phyloP scores from a whole-genome alignment of 92 coral and sea anemone species.

The Epizoanthus stellaris region DNA sequence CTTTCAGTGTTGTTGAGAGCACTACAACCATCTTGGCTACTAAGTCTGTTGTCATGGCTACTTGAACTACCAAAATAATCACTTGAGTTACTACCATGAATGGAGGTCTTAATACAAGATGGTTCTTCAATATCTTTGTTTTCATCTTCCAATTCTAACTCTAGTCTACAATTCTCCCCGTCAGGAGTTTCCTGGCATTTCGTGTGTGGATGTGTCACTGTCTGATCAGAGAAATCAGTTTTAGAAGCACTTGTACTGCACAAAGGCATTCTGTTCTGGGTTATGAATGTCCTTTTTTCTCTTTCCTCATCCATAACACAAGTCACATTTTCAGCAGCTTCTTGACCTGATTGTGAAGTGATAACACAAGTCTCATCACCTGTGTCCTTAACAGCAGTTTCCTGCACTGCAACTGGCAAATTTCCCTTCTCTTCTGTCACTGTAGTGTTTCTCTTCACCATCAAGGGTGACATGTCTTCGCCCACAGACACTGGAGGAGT shows the following conservation, averaged over 20 bases:
- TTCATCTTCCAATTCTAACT: background rate
- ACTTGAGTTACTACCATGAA: background rate
- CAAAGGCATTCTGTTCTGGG: background rate
- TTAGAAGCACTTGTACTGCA: constrained; percentile 6
- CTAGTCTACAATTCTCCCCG: background rate
- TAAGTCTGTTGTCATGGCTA: background rate
- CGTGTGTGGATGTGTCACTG: no score
- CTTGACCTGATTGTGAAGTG: background rate
- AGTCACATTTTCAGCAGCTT: background rate
- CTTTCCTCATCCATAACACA: background rate
- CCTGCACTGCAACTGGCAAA: constrained; percentile 1
- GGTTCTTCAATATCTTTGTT: background rate
- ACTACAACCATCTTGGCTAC: background rate
- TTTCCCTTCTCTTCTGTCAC: background rate
- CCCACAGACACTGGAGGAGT: background rate
- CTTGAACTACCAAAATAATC: background rate
- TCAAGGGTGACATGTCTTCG: constrained; percentile 3
- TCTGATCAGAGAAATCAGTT: background rate
- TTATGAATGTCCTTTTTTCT: background rate
- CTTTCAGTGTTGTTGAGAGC: background rate
- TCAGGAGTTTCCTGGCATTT: background rate
- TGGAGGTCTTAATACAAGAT: background rate
- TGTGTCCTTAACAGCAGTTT: background rate
- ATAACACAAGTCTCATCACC: background rate
- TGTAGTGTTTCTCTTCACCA: background rate